These are phyloP conservation scores for Apantesis nais DNA, from an alignment of 2,888 invertebrate species.

Conservation along the genomic window DNA sequence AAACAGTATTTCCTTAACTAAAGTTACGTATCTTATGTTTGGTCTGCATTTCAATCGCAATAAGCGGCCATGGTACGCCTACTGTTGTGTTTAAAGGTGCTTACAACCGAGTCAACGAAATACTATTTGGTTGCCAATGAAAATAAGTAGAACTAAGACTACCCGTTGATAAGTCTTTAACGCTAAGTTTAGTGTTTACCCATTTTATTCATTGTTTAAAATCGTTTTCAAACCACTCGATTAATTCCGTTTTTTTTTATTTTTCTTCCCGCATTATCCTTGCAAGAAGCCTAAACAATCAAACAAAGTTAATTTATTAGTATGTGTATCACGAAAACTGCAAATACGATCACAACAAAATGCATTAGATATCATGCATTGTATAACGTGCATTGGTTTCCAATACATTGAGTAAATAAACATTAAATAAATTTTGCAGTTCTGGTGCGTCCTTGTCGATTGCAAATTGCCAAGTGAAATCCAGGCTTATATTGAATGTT, in stretches of 20 bases:
- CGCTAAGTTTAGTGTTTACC: too few species aligned
- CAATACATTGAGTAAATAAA: constrained; percentile 1
- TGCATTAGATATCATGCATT: constrained; percentile 24
- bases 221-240: too few species aligned
- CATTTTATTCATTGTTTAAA: too few species aligned
- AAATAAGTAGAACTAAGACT: too few species aligned
- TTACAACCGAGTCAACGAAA: too few species aligned
- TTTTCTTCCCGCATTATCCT: not conserved
- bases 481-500: not conserved
- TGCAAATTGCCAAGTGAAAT: not conserved
- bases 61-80: too few species aligned
- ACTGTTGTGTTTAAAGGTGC: too few species aligned
- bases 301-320: constrained; percentile 1
- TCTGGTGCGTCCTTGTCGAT: constrained; percentile 4
- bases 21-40: not conserved
- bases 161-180: too few species aligned
- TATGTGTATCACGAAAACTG: constrained; percentile 16
- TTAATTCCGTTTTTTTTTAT: not conserved
- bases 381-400: constrained; percentile 11
- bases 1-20: too few species aligned
- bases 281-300: not conserved
- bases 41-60: too few species aligned
- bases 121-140: too few species aligned
- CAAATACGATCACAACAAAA: constrained; percentile 16
- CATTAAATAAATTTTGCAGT: constrained; percentile 2